Conservation (phyloP, 2,888 invertebrate species). For the Pomacea canaliculata region DNA sequence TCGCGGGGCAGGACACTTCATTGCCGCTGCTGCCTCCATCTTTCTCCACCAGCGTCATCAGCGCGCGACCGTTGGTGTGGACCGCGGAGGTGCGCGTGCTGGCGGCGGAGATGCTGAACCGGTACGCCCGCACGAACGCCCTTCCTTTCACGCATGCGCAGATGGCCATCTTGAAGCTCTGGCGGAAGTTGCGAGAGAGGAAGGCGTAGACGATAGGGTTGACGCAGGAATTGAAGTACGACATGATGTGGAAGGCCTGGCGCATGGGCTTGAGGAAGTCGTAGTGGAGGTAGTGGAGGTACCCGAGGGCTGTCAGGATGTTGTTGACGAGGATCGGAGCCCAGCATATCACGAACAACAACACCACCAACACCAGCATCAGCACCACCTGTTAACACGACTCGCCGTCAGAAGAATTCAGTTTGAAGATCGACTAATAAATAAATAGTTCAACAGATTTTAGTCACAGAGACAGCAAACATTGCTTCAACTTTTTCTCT, state of each 20-base stretch:
- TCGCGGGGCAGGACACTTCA: slow-evolving; percentile 24
- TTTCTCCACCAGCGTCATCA: slow-evolving; percentile 13
- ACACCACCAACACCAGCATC: slow-evolving; percentile 79
- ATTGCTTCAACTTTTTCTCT: too few relatives aligned
- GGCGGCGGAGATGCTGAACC: slow-evolving; percentile 38
- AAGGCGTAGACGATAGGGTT: slow-evolving; percentile 82
- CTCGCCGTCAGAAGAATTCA: too few relatives aligned
- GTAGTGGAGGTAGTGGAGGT: slow-evolving; percentile 72
- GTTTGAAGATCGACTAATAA: too few relatives aligned
- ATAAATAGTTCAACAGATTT: too few relatives aligned
- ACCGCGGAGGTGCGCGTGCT: slow-evolving; percentile 34
- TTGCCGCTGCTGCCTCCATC: slow-evolving; percentile 33
- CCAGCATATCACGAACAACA: slow-evolving; percentile 79
- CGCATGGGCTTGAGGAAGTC: slow-evolving; percentile 75
- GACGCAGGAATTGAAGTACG: slow-evolving; percentile 79
- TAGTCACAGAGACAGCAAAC: too few relatives aligned
- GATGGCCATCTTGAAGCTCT: slow-evolving; percentile 57
- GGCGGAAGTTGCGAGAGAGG: slow-evolving; percentile 79
- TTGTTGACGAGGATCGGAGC: slow-evolving; percentile 78
- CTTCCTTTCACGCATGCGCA: slow-evolving; percentile 43
- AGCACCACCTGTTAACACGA: slow-evolving; percentile 74
- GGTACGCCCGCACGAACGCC: slow-evolving; percentile 40
- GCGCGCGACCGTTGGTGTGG: slow-evolving; percentile 29
- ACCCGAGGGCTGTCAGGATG: slow-evolving; percentile 75
- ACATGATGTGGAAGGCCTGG: slow-evolving; percentile 76